Evolutionary conservation across 2,113 vertebrate genomes (phyloP).

Genomic region (Peromyscus californicus): DNA sequence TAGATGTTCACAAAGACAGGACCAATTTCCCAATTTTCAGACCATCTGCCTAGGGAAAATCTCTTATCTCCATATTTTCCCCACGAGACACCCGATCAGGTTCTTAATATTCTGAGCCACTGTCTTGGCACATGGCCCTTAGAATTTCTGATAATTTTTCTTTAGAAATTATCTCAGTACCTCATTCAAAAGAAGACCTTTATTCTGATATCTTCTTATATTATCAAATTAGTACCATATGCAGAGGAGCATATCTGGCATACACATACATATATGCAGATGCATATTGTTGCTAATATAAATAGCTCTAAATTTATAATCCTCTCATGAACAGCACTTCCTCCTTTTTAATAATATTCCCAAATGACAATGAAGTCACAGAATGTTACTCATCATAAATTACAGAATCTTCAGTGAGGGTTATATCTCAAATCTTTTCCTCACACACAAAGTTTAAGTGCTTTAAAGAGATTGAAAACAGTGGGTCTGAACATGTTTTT

Average conservation of each 20-base stretch:
- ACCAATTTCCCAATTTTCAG: neutral
- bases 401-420: neutral
- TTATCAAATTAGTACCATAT: neutral
- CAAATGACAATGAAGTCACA: constrained; percentile 18
- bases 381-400: neutral
- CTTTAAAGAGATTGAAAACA: neutral
- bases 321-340: neutral
- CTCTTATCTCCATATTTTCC: neutral
- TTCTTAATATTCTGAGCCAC: constrained; percentile 2
- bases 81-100: neutral
- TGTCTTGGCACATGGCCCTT: neutral
- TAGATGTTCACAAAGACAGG: constrained; percentile 13
- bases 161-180: neutral
- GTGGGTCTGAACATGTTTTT: neutral
- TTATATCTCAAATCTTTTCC: neutral
- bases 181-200: neutral
- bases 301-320: neutral
- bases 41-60: neutral
- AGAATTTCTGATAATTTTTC: constrained; percentile 37
- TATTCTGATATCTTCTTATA: neutral
- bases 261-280: neutral
- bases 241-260: neutral
- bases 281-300: neutral
- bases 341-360: neutral
- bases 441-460: neutral